Evolutionary conservation across 2,113 vertebrate genomes (phyloP).

Genomic region (Plestiodon gilberti): DNA sequence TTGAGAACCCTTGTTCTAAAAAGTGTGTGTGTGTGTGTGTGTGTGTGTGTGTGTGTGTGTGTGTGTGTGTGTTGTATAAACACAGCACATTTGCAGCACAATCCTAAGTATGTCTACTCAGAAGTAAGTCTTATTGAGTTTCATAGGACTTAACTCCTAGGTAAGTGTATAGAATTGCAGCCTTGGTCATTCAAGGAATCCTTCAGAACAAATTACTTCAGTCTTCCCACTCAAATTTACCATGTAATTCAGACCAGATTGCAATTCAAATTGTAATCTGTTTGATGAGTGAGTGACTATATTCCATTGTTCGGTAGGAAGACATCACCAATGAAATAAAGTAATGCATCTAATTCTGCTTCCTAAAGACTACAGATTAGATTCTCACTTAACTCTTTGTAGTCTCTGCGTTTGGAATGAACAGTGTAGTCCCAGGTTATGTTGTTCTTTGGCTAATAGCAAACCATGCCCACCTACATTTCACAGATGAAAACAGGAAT

Average conservation of each 20-base stretch:
- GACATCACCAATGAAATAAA: constrained; percentile 44
- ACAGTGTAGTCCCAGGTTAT: not conserved
- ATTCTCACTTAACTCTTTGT: constrained; percentile 47
- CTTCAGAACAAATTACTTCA: constrained; percentile 6
- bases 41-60: too few species aligned
- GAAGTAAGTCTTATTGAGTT: too few species aligned
- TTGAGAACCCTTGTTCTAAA: too few species aligned
- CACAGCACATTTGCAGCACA: not conserved
- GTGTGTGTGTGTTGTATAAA: constrained; percentile 8
- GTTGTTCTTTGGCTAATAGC: constrained; percentile 7
- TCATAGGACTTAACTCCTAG: too few species aligned
- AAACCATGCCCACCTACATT: not conserved
- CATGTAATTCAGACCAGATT: constrained; percentile 8
- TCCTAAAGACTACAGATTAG: constrained; percentile 40
- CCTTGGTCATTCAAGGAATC: constrained; percentile 24
- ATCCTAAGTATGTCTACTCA: too few species aligned
- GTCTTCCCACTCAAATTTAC: constrained; percentile 40
- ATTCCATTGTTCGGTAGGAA: constrained; percentile 41
- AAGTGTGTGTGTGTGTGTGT: too few species aligned
- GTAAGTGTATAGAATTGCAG: too few species aligned
- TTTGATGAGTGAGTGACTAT: constrained; percentile 27
- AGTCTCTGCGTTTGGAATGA: constrained; percentile 28
- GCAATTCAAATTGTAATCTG: constrained; percentile 49
- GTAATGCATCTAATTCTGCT: constrained; percentile 49
- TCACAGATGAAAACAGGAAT: not conserved